Evolutionary conservation across 2,888 invertebrate genomes (phyloP), one percentile per base, ranked within the genome.

Genomic region (Candidula unifasciata): DNA sequence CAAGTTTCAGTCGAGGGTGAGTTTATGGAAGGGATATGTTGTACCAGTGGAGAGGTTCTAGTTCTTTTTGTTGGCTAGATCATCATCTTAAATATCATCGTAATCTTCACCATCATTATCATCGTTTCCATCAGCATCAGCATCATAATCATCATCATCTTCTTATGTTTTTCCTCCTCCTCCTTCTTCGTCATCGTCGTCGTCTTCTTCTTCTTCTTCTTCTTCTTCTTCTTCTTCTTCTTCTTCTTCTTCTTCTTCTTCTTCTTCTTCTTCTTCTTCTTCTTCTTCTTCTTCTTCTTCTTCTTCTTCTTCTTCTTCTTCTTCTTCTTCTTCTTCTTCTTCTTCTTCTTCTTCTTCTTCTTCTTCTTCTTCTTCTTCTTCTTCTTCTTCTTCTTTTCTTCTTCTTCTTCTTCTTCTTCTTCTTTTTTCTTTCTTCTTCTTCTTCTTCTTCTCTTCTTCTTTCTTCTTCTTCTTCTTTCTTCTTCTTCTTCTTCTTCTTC

Each of bases 1-100:
- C 96, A 96, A 88, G 97, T 98, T 87, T 95, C 96, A 35, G 95
- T 96, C 16, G 96, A 97, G 93, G 98, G 98, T 98, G 93, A 80
- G 69, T n/a, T 3, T 24, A 5, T 27, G n/a, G n/a, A n/a, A n/a
- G n/a, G n/a, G n/a, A n/a, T n/a, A n/a, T n/a, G n/a, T n/a, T n/a
- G n/a, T n/a, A n/a, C n/a, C n/a, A n/a, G n/a, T n/a, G n/a, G n/a
- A n/a, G n/a, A n/a, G n/a, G n/a, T n/a, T n/a, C n/a, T n/a, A n/a
- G n/a, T n/a, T n/a, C n/a, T n/a, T n/a, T n/a, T n/a, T n/a, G n/a
- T n/a, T n/a, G n/a, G n/a, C n/a, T n/a, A n/a, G n/a, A n/a, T n/a
- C n/a, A n/a, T n/a, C n/a, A n/a, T n/a, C n/a, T n/a, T n/a, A n/a
- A n/a, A n/a, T n/a, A n/a, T n/a, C n/a, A n/a, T n/a, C n/a, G n/a